Evolutionary conservation across 1,140 invertebrate species (phyloP), one percentile per base, ranked within the genome.

Genomic region (Drosophila willistoni): DNA sequence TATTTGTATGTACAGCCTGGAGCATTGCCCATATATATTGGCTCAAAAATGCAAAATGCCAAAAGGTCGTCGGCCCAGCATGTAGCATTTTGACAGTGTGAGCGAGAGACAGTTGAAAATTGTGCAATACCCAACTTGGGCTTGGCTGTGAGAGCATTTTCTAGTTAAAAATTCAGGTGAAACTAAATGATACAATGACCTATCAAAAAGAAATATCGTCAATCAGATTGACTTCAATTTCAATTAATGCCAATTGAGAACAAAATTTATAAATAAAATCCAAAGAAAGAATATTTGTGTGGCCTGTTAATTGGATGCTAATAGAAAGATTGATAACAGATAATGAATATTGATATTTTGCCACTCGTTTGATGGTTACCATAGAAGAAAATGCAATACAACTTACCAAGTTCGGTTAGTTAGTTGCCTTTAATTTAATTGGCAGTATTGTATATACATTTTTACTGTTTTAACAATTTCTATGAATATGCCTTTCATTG

Each of bases 51-150:
- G 79, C 79, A 79, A 83, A 83, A 83, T 86, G 83, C 39, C 79
- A 86, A 87, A 86, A 87, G 83, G 83, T 87, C 82, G 70, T 78
- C 74, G 68, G 77, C 81, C 54, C 82, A 87, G 83, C 82, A 36
- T 87, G 82, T 73, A 62, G 84, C 39, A 71, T 65, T 71, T 68
- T 69, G 19, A 54, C 70, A 67, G 57, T 33, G 64, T 67, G 71
- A 75, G 72, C 39, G 44, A 51, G 17, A 19, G 17, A 51, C 44
- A 51, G 59, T 39, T 62, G 36, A 41, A 69, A 69, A 64, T 66
- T 77, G 64, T 77, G 67, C 73, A 77, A 77, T 67, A 77, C 69
- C 22, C 2, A 7, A 47, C 14, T 19, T 29, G 56, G 62, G 54
- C 12, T 65, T 29, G 63, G 22, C 33, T 12, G 36, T 51, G 13